These are phyloP conservation scores for Numida meleagris DNA, from an alignment of 2,113 vertebrate genomes.

Conservation along the genomic window DNA sequence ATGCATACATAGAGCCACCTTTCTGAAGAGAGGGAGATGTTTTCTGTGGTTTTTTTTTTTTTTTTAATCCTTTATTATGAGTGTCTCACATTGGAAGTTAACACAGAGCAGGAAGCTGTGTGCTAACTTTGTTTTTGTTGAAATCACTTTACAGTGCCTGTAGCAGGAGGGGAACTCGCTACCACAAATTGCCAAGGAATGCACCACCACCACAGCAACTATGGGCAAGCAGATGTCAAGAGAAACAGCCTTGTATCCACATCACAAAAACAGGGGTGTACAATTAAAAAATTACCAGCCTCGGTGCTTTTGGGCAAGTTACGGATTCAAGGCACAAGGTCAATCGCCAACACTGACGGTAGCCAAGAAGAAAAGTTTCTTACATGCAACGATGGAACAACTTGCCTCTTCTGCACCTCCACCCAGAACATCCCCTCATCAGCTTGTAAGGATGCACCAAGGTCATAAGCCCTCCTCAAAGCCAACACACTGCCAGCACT, in stretches of 20 bases:
- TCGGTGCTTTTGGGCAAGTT: background rate
- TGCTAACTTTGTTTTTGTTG: background rate
- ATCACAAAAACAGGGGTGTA: background rate
- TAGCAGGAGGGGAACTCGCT: background rate
- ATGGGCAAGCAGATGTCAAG: background rate
- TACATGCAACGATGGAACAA: background rate
- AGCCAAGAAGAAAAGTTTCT: background rate
- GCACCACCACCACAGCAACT: background rate
- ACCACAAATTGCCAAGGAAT: background rate
- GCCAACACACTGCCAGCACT: background rate
- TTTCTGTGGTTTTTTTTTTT: background rate
- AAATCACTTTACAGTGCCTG: background rate
- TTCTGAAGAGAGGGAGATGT: background rate
- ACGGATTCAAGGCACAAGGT: background rate
- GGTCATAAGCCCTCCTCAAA: accelerated
- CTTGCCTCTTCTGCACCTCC: background rate
- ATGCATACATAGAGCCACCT: background rate
- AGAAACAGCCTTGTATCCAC: background rate
- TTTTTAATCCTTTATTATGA: background rate
- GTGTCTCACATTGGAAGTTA: background rate
- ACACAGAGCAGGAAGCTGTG: background rate
- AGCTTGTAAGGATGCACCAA: background rate
- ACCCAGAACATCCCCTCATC: background rate
- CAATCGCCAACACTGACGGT: background rate
- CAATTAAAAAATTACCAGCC: background rate